phyloP scores from a whole-genome alignment of 2,113 vertebrate genomes.

The Triplophysa dalaica region DNA sequence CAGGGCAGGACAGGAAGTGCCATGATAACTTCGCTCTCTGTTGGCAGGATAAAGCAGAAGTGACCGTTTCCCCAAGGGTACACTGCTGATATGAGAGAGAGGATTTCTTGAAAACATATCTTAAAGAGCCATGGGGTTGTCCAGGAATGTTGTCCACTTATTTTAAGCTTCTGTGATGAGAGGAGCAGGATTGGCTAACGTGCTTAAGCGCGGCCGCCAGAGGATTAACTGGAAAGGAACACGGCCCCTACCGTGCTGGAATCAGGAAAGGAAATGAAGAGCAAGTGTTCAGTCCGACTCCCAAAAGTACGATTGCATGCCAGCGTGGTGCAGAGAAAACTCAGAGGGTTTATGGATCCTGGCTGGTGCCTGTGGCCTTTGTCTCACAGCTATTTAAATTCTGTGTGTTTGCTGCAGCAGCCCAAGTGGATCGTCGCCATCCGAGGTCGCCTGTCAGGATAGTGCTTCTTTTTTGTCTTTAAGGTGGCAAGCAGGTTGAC shows the following conservation, averaged over 20 bases:
- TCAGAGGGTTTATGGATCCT: constrained; percentile 72
- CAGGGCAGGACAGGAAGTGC: constrained; percentile 15
- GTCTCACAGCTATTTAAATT: constrained; percentile 74
- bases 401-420: constrained; percentile 64
- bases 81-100: background rate
- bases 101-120: background rate
- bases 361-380: constrained; percentile 69
- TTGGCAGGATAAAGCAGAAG: background rate
- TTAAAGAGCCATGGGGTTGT: background rate
- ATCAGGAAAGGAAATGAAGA: constrained; percentile 54
- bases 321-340: constrained; percentile 64
- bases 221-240: constrained; percentile 62
- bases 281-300: constrained; percentile 64
- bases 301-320: constrained; percentile 68
- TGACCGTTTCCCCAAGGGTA: background rate
- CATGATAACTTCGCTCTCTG: constrained; percentile 59
- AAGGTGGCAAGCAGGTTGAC: constrained; percentile 54
- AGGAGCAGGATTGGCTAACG: constrained; percentile 16
- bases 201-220: constrained; percentile 53
- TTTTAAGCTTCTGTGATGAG: constrained; percentile 5
- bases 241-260: constrained; percentile 50
- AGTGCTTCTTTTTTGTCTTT: constrained; percentile 67
- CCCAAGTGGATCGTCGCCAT: constrained; percentile 66
- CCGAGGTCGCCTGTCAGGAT: constrained; percentile 73
- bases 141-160: background rate